phyloP scores from a whole-genome alignment of 2,888 invertebrate genomes.

The Campoletis raptor region DNA sequence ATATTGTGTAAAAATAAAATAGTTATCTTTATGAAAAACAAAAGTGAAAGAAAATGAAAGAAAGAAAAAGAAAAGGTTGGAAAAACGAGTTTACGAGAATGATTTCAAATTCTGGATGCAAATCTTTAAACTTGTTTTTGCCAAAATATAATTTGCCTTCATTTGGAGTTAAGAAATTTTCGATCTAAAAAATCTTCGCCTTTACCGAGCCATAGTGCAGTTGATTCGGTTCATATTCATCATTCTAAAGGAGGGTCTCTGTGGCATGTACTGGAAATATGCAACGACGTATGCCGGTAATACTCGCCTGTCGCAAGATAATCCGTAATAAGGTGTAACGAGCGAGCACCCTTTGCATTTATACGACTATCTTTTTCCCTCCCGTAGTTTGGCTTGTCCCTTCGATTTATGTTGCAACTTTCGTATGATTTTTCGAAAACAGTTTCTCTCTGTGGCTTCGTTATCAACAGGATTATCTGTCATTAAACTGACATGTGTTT shows the following conservation, averaged over 20 bases:
- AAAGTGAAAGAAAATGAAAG: not conserved
- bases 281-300: slow-evolving; percentile 24
- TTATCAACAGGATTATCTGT: not conserved
- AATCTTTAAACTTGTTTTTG: not conserved
- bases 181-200: not conserved
- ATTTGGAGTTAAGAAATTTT: not conserved
- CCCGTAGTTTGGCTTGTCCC: not conserved
- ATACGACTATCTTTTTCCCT: slow-evolving; percentile 51
- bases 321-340: slow-evolving; percentile 48
- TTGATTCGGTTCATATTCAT: not conserved
- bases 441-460: not conserved
- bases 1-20: too few species aligned
- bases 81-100: not conserved
- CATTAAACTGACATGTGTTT: not conserved
- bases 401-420: slow-evolving; percentile 39
- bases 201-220: not conserved
- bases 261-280: not conserved
- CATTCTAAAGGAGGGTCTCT: not conserved
- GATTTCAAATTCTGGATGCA: not conserved
- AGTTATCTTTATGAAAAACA: too few species aligned
- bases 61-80: too few species aligned
- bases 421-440: not conserved
- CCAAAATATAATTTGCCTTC: not conserved
- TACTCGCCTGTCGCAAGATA: slow-evolving; percentile 35
- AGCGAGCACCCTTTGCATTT: slow-evolving; percentile 61